Conservation (phyloP, 2,888 invertebrate species). For the Acleris laterana region DNA sequence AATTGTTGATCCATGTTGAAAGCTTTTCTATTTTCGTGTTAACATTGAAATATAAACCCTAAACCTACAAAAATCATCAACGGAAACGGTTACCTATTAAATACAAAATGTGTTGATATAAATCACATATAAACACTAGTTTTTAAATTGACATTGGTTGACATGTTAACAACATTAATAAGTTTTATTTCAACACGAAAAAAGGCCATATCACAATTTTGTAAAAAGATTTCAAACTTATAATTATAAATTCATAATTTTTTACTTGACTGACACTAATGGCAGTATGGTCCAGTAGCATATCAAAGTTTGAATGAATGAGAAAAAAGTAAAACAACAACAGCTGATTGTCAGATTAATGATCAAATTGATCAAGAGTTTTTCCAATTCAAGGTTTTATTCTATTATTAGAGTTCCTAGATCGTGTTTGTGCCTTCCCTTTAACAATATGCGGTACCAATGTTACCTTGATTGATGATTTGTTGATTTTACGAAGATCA, state of each 20-base stretch:
- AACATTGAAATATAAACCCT: neutral
- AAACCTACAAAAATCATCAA: neutral
- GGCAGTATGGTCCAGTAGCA: neutral
- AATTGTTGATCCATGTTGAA: slow-evolving; percentile 68
- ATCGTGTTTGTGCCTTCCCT: neutral
- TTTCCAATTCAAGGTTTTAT: neutral
- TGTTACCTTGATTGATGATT: slow-evolving; percentile 5
- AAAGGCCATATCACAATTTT: no score
- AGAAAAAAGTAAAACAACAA: neutral
- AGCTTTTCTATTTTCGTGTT: slow-evolving; percentile 8
- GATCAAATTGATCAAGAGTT: neutral
- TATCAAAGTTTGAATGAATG: neutral
- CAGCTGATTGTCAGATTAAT: slow-evolving; percentile 21
- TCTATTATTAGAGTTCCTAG: neutral
- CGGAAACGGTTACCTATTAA: neutral
- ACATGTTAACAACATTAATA: no score
- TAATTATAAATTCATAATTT: neutral
- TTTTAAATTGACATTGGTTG: no score
- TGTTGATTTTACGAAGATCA: neutral
- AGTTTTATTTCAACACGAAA: no score
- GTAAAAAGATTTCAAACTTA: neutral
- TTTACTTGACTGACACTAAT: neutral
- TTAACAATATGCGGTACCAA: neutral
- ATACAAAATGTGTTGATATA: neutral
- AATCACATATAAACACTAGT: slow-evolving; percentile 1